Base-by-base conservation (phyloP, 2,113 vertebrate species). In the Typhlomys cinereus region DNA sequence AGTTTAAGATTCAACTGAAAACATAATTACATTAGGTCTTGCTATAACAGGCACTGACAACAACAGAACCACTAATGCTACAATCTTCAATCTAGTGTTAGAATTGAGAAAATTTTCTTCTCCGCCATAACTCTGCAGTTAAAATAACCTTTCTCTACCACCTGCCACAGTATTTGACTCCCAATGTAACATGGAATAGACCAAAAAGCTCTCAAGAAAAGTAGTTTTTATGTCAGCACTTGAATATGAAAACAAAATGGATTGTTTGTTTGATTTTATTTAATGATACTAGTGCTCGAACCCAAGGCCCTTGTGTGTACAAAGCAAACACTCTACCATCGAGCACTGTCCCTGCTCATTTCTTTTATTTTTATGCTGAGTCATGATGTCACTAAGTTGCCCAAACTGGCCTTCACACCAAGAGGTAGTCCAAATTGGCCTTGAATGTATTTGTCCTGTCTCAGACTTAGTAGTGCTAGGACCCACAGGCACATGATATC, bases 1-100 rank as follows among this genome's bases (percentile, higher is more conserved):
- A 74, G 44, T 90, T 85, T 91, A 89, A 86, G 11, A 41, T 92
- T 88, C 78, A 82, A 39, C 90, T 91, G 21, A 74, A 82, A 95
- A 88, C 39, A 66, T 89, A 67, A 90, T 84, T 70, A 46, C 57
- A 93, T 76, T 71, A 93, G 36, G 15, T 71, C 73, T 93, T 91
- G 23, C 21, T 96, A 85, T 66, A 87, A 81, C 12, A 92, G 90
- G 44, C 12, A 91, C 2, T 64, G 27, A 74, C 29, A 70, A 80
- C 27, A 91, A 48, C 54, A 75, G 85, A 91, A 67, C 46, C 70
- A 90, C 29, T 85, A 82, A 71, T 18, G 50, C 46, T 50, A 59
- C 7, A 57, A 66, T 64, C 20, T n/a, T 69, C 89, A 95, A 78
- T 31, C 12, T 85, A 82, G 20, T 31, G 12, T 64, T 84, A 76